Percentiles rank a stretch among this genome's conserved stretches.
Conservation (phyloP, 1,140 invertebrate genomes). For the Drosophila sp. region DNA sequence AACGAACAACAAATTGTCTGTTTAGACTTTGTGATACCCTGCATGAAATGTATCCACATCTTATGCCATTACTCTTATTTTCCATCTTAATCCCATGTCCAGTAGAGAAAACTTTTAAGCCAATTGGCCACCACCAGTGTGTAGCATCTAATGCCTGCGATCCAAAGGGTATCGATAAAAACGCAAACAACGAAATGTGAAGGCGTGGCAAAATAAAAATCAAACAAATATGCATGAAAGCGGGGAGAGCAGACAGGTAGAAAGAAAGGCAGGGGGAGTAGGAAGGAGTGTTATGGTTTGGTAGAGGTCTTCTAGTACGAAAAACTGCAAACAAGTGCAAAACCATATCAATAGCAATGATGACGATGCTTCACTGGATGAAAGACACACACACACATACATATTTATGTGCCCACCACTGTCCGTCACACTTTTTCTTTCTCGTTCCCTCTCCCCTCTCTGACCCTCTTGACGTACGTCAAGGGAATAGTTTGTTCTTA, state of each 20-base stretch:
- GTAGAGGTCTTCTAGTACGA: no score
- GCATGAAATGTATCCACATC: not conserved
- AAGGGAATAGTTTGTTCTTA: no score
- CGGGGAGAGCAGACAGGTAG: not conserved
- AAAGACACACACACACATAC: constrained; percentile 1
- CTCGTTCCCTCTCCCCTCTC: no score
- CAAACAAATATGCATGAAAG: constrained; percentile 51
- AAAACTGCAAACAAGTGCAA: constrained; percentile 63
- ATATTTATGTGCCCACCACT: not conserved
- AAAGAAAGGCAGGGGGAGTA: not conserved
- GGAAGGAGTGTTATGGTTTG: no score
- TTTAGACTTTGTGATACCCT: not conserved
- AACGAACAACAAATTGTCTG: not conserved
- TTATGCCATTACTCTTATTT: no score
- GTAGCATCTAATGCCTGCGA: no score
- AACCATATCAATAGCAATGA: constrained; percentile 73
- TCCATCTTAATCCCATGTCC: no score
- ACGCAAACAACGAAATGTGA: constrained; percentile 35
- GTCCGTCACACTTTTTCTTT: no score
- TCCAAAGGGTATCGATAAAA: no score
- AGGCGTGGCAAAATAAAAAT: constrained; percentile 73
- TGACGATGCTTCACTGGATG: constrained; percentile 51
- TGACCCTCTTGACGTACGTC: no score
- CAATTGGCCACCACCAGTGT: not conserved
- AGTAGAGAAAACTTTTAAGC: not conserved